Conservation (phyloP, 2,797 vertebrate species). For the Mycteria americana region DNA sequence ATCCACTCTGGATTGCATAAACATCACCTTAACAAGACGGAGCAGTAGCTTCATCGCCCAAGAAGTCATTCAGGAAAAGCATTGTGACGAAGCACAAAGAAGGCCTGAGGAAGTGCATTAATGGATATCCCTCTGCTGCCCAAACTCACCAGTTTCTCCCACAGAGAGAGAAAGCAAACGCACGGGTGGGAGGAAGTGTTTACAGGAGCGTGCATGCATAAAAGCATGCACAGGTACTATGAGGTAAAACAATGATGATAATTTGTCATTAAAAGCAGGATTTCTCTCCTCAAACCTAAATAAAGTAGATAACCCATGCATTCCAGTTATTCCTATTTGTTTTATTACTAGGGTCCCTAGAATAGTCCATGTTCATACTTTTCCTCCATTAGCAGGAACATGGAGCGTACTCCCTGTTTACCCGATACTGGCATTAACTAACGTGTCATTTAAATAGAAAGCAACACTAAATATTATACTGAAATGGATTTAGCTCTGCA, state of each 20-base stretch:
- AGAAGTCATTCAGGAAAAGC: slow-evolving; percentile 1
- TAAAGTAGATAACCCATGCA: background rate
- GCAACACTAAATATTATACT: background rate
- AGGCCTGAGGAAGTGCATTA: background rate
- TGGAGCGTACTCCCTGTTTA: background rate
- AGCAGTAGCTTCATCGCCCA: background rate
- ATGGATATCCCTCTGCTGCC: background rate
- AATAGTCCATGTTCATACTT: background rate
- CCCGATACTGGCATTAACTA: background rate
- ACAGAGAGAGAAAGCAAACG: background rate
- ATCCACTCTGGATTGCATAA: slow-evolving; percentile 47
- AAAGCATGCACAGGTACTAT: background rate
- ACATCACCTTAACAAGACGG: background rate
- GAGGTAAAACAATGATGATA: background rate
- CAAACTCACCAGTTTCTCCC: background rate
- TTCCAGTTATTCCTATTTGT: background rate
- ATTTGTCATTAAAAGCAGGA: background rate
- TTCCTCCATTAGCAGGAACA: background rate
- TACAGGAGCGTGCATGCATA: background rate
- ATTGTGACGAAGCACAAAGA: background rate
- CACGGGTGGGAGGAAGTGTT: background rate
- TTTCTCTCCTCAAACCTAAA: background rate
- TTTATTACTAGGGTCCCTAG: background rate
- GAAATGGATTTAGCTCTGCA: background rate
- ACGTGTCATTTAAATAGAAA: background rate